These are phyloP conservation scores for Mythimna ferrago DNA, from an alignment of 2,888 invertebrate genomes.

Conservation along the genomic window DNA sequence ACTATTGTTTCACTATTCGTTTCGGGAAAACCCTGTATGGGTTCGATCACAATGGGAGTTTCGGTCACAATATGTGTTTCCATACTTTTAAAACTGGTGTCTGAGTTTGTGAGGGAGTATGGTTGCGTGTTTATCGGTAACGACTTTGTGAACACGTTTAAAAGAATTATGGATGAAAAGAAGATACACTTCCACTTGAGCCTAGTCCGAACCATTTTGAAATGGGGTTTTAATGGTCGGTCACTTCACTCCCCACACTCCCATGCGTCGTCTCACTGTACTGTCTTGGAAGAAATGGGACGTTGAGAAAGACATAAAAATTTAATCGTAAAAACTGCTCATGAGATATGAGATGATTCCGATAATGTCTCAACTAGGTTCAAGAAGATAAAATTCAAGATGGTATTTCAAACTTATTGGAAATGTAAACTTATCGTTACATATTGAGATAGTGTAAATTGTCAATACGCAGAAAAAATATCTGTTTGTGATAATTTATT, in stretches of 20 bases:
- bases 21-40: slow-evolving; percentile 32
- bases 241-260: slow-evolving; percentile 61
- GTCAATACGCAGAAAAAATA: not conserved
- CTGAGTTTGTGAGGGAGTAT: slow-evolving; percentile 43
- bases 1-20: slow-evolving; percentile 28
- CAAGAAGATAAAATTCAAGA: slow-evolving; percentile 64
- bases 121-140: slow-evolving; percentile 69
- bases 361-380: slow-evolving; percentile 71
- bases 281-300: slow-evolving; percentile 67
- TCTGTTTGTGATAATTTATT: not conserved
- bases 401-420: slow-evolving; percentile 31
- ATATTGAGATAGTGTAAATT: slow-evolving; percentile 34
- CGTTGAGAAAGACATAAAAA: slow-evolving; percentile 38
- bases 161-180: slow-evolving; percentile 66
- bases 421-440: slow-evolving; percentile 35
- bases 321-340: slow-evolving; percentile 43
- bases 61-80: slow-evolving; percentile 49
- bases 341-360: slow-evolving; percentile 55
- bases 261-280: slow-evolving; percentile 70
- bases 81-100: slow-evolving; percentile 53
- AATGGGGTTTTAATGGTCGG: slow-evolving; percentile 63
- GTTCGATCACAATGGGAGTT: slow-evolving; percentile 39
- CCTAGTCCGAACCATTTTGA: slow-evolving; percentile 79
- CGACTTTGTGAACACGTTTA: slow-evolving; percentile 72
- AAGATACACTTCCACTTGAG: slow-evolving; percentile 75